These are phyloP conservation scores for Plusia festucae DNA, from an alignment of 2,888 invertebrate species.

Conservation along the genomic window DNA sequence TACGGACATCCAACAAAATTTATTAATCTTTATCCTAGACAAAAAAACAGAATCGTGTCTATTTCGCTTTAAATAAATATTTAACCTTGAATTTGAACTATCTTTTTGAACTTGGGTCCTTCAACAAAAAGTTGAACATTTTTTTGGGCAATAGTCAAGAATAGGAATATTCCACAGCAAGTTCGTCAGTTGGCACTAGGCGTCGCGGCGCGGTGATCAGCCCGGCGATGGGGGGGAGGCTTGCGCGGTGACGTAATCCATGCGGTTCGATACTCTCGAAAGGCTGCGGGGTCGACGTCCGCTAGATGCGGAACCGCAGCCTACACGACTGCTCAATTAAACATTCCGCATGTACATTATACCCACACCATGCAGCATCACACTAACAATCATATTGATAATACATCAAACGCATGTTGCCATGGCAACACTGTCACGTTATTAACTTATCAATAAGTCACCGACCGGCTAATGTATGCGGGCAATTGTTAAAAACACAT, in stretches of 20 bases:
- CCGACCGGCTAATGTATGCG: conserved; percentile 41
- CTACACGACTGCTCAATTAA: conserved; percentile 86
- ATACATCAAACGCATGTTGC: conserved; percentile 30
- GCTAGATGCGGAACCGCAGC: conserved; percentile 87
- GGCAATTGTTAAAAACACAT: conserved; percentile 18
- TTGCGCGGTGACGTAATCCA: conserved; percentile 84
- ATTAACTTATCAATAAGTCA: conserved; percentile 31
- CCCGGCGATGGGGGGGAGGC: conserved; percentile 69
- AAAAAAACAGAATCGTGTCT: conserved; percentile 25
- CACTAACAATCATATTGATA: conserved; percentile 49
- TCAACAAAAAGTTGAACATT: conserved; percentile 52
- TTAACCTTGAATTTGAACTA: conserved; percentile 37
- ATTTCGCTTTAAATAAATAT: conserved; percentile 30
- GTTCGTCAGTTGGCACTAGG: conserved; percentile 62
- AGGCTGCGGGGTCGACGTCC: conserved; percentile 85
- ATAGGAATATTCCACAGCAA: conserved; percentile 68
- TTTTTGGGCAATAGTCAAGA: conserved; percentile 60
- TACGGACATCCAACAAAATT: conserved; percentile 25
- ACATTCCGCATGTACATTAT: conserved; percentile 80
- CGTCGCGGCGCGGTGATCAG: conserved; percentile 58
- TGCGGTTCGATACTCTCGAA: conserved; percentile 83
- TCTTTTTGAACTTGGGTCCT: conserved; percentile 35
- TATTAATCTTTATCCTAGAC: conserved; percentile 18
- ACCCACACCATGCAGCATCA: conserved; percentile 58
- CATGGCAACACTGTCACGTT: conserved; percentile 23